Percentiles rank a stretch among this genome's conserved stretches.
Evolutionary conservation across 2,797 vertebrate species (phyloP).

Genomic region (Halcyon badia): DNA sequence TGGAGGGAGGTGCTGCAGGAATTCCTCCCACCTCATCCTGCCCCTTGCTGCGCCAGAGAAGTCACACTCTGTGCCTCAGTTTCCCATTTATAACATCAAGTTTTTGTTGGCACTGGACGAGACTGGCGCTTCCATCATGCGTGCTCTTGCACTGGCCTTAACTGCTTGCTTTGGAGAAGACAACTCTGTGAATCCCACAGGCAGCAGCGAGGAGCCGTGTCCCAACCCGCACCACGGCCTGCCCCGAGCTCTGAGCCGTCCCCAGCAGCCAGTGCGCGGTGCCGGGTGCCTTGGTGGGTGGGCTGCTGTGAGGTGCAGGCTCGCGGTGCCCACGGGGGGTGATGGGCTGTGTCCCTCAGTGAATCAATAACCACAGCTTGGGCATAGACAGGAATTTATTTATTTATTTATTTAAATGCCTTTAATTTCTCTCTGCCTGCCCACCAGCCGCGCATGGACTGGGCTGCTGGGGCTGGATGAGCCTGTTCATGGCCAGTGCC

Average conservation of each 20-base stretch:
- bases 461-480: not conserved
- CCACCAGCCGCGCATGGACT: not conserved
- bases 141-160: accelerated
- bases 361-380: not conserved
- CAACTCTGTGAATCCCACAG: not conserved
- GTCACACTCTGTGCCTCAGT: not conserved
- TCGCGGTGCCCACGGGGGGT: too few species aligned
- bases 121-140: accelerated
- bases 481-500: not conserved
- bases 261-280: not conserved
- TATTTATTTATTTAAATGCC: not conserved
- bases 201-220: not conserved
- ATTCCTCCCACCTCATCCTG: not conserved
- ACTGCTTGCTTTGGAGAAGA: not conserved
- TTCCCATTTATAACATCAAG: not conserved
- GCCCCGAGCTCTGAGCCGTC: not conserved
- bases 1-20: accelerated
- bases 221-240: accelerated
- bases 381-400: not conserved
- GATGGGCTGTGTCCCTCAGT: not conserved
- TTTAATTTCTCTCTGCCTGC: not conserved
- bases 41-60: not conserved
- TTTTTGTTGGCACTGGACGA: accelerated
- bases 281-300: not conserved
- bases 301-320: too few species aligned